Percentiles rank a stretch among this genome's conserved stretches.
Conservation (phyloP, 2,113 vertebrate genomes). For the Aegithalos caudatus region DNA sequence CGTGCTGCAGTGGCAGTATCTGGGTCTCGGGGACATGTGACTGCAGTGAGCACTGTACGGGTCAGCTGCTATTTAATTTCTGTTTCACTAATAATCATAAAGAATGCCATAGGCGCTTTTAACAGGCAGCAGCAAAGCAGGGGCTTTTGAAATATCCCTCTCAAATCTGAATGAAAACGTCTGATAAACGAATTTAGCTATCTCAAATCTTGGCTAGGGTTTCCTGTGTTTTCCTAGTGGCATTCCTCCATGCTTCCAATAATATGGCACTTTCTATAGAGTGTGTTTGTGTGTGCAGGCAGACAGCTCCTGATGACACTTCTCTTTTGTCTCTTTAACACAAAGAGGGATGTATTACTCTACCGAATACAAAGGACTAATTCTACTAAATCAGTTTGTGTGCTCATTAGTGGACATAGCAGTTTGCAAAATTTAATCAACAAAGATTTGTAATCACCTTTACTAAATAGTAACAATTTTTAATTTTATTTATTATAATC, state of each 20-base stretch:
- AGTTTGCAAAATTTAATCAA: conserved; percentile 19
- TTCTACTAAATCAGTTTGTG: conserved; percentile 38
- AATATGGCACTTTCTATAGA: conserved; percentile 32
- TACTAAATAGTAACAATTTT: not conserved
- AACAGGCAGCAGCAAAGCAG: not conserved
- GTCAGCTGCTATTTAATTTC: conserved; percentile 52
- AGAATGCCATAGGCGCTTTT: conserved; percentile 13
- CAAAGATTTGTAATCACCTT: not conserved
- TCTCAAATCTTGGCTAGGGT: conserved; percentile 12
- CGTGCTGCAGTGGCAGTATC: not conserved
- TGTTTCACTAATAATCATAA: conserved; percentile 55
- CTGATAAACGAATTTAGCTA: conserved; percentile 6
- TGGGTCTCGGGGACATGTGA: not conserved
- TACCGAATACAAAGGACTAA: not conserved
- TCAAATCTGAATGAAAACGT: conserved; percentile 1
- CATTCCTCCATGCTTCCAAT: conserved; percentile 11
- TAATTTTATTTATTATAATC: not conserved
- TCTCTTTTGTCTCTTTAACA: conserved; percentile 26
- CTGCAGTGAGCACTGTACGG: not conserved
- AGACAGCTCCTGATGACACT: not conserved
- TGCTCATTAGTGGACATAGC: not conserved
- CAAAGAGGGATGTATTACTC: conserved; percentile 39
- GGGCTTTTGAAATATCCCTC: not conserved
- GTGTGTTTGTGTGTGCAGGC: not conserved
- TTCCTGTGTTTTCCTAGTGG: conserved; percentile 40